These are phyloP conservation scores for Stenodera caucasica DNA, from an alignment of 2,888 invertebrate genomes.

Conservation along the genomic window DNA sequence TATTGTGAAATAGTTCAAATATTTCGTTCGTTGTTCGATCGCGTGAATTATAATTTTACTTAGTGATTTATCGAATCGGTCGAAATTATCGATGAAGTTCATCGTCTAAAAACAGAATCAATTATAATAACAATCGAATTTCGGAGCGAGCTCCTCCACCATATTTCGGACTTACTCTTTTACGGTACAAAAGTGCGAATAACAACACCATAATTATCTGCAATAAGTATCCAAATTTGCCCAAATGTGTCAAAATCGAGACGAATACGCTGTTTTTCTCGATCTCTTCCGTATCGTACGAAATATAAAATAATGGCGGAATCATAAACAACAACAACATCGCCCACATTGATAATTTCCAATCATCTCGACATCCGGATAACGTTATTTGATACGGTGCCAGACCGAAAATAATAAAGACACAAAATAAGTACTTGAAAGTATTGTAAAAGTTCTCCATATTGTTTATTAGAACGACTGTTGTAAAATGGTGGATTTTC, in stretches of 20 bases:
- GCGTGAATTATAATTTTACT: no score
- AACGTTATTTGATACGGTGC: neutral
- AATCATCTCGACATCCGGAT: neutral
- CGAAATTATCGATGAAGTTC: neutral
- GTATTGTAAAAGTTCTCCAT: neutral
- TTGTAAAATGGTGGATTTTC: neutral
- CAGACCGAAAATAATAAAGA: neutral
- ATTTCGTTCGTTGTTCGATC: neutral
- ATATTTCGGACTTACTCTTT: slow-evolving; percentile 7
- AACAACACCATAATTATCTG: neutral
- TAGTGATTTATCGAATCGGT: neutral
- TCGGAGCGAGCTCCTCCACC: no score
- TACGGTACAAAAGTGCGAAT: neutral
- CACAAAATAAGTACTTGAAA: neutral
- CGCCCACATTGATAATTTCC: neutral
- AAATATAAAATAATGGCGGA: neutral
- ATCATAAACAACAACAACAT: neutral
- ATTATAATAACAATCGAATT: no score
- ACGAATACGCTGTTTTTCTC: neutral
- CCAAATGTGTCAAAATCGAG: neutral
- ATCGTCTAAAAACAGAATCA: neutral
- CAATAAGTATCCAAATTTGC: neutral
- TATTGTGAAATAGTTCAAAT: neutral
- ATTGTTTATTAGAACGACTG: neutral
- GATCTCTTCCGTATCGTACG: neutral